Percentiles rank a stretch among this genome's conserved stretches.
These are phyloP conservation scores for Perodicticus potto DNA, from an alignment of 2,797 vertebrate species.

Conservation along the genomic window DNA sequence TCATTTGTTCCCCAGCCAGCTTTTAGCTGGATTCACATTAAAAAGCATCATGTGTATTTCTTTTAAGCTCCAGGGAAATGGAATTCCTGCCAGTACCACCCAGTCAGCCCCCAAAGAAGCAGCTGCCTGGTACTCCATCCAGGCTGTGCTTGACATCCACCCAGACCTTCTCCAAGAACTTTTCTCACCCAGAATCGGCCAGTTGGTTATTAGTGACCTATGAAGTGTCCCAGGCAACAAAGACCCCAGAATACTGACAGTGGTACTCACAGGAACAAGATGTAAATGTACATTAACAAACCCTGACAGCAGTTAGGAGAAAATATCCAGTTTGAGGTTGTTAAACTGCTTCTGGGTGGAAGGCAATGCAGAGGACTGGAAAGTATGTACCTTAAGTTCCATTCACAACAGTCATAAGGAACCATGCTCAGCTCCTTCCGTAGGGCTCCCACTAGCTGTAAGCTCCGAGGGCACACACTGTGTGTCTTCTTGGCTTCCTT, in stretches of 20 bases:
- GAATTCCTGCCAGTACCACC: slow-evolving; percentile 12
- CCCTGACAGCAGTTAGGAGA: neutral
- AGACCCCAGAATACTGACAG: neutral
- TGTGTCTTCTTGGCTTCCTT: neutral
- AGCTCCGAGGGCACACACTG: neutral
- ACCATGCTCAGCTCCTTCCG: neutral
- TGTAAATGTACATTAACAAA: neutral
- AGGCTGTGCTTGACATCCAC: neutral
- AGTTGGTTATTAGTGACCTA: neutral
- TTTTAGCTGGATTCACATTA: slow-evolving; percentile 47
- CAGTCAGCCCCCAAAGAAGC: neutral
- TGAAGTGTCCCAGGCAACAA: neutral
- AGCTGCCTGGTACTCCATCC: neutral
- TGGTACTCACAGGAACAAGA: neutral
- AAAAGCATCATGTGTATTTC: slow-evolving; percentile 49
- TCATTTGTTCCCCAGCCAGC: slow-evolving; percentile 31
- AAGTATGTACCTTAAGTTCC: neutral
- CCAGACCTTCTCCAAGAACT: neutral
- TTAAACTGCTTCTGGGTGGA: neutral
- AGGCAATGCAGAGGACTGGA: neutral
- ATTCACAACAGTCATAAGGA: neutral
- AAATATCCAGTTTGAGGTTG: neutral
- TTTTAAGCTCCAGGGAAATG: slow-evolving; percentile 36
- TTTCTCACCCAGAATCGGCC: neutral
- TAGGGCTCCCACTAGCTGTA: neutral